Evolutionary conservation across 2,888 invertebrate genomes (phyloP).

Genomic region (Ophion slaviceki): DNA sequence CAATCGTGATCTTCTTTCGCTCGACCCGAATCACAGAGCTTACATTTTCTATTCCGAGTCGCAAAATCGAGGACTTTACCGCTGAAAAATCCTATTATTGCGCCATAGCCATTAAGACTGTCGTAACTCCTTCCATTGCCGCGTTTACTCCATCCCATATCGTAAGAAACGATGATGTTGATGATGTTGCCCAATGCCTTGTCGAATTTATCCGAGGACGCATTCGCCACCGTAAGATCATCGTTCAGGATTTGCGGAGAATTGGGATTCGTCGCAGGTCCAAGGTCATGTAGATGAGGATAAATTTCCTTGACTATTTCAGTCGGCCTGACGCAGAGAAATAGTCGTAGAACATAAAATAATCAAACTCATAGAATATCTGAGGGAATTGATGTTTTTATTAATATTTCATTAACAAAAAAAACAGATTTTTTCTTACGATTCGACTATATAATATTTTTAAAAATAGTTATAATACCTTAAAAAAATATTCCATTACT

Average conservation of each 20-base stretch:
- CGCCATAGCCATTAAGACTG: too few relatives aligned
- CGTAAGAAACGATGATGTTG: slow-evolving; percentile 72
- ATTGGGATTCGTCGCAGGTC: too few relatives aligned
- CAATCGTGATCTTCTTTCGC: slow-evolving; percentile 70
- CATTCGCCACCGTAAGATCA: too few relatives aligned
- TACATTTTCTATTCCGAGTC: slow-evolving; percentile 72
- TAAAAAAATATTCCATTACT: too few relatives aligned
- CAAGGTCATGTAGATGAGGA: slow-evolving; percentile 26
- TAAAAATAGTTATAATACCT: too few relatives aligned
- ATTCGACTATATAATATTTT: too few relatives aligned
- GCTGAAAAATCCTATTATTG: too few relatives aligned
- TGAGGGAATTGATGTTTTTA: too few relatives aligned
- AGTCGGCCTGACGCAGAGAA: slow-evolving; percentile 22
- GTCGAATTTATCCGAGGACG: slow-evolving; percentile 13
- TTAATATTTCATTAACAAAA: too few relatives aligned
- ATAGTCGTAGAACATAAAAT: slow-evolving; percentile 28
- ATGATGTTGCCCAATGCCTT: slow-evolving; percentile 16
- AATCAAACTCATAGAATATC: background rate
- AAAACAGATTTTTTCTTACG: too few relatives aligned
- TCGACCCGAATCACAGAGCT: slow-evolving; percentile 64
- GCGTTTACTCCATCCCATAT: slow-evolving; percentile 70
- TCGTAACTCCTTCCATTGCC: too few relatives aligned
- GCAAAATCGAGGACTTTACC: slow-evolving; percentile 71
- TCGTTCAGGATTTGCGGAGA: too few relatives aligned
- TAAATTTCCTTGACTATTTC: slow-evolving; percentile 26